These are phyloP conservation scores for Apis cerana DNA, from an alignment of 1,140 invertebrate genomes.

Conservation along the genomic window DNA sequence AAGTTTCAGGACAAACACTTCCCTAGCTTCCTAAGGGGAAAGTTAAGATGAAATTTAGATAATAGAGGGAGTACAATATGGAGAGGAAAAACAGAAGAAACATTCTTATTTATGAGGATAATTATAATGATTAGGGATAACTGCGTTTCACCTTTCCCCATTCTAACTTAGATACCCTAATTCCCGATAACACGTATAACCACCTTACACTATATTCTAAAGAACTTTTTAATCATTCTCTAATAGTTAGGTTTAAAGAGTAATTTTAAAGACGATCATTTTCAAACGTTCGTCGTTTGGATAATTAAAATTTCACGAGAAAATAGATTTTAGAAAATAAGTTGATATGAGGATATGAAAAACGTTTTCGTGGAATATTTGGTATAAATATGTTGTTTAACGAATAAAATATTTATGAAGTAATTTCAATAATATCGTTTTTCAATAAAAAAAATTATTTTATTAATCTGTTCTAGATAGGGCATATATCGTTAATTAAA, in stretches of 20 bases:
- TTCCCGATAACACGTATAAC: slow-evolving; percentile 1
- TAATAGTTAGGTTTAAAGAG: not conserved
- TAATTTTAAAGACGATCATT: not conserved
- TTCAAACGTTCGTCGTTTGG: not conserved
- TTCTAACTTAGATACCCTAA: not conserved
- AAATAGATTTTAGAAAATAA: not conserved
- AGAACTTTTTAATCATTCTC: slow-evolving; percentile 2
- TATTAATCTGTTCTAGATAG: too few species aligned
- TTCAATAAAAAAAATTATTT: too few species aligned
- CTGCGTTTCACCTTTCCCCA: not conserved
- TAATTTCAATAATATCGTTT: too few species aligned
- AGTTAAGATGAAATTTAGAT: slow-evolving; percentile 28
- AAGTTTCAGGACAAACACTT: slow-evolving; percentile 6
- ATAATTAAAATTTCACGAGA: not conserved
- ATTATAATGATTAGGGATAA: slow-evolving; percentile 32
- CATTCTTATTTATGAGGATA: slow-evolving; percentile 10
- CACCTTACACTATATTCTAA: not conserved
- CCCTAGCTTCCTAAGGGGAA: not conserved
- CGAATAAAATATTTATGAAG: too few species aligned
- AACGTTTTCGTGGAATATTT: not conserved
- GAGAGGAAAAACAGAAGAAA: slow-evolving; percentile 15
- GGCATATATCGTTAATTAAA: too few species aligned
- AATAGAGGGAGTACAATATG: not conserved
- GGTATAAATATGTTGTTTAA: too few species aligned
- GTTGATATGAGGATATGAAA: not conserved